phyloP scores from a whole-genome alignment of 2,888 invertebrate genomes.

The Athalia rosae region DNA sequence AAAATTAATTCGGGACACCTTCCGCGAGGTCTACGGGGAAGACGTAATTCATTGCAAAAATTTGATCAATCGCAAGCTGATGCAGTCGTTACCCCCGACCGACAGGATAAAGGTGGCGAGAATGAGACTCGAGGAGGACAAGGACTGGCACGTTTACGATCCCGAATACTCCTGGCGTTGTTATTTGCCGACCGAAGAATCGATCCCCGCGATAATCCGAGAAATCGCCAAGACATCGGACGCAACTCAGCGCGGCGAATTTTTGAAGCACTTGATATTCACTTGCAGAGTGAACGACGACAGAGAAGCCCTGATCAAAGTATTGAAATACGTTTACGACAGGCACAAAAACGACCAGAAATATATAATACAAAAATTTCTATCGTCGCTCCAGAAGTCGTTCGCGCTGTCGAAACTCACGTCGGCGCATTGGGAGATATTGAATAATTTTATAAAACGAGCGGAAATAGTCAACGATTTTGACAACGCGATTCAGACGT shows the following conservation, averaged over 20 bases:
- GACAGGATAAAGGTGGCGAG: conserved; percentile 60
- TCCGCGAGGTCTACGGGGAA: conserved; percentile 54
- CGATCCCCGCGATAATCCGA: conserved; percentile 56
- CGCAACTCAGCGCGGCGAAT: conserved; percentile 47
- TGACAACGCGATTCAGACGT: background rate
- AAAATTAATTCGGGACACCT: conserved; percentile 54
- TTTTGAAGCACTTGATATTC: conserved; percentile 61
- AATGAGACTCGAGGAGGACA: conserved; percentile 54
- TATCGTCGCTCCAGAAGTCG: conserved; percentile 48
- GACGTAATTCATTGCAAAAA: conserved; percentile 53
- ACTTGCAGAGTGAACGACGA: conserved; percentile 67
- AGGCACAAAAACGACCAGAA: conserved; percentile 67
- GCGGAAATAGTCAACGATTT: conserved; percentile 51
- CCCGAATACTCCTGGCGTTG: conserved; percentile 57
- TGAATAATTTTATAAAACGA: conserved; percentile 59
- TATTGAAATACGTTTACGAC: conserved; percentile 59
- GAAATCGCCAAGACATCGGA: conserved; percentile 55
- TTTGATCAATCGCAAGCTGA: conserved; percentile 51
- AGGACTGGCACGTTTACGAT: conserved; percentile 13
- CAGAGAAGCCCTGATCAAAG: conserved; percentile 57
- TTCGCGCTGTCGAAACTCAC: conserved; percentile 58
- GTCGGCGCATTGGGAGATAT: conserved; percentile 59
- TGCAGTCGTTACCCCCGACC: conserved; percentile 57
- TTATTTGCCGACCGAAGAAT: conserved; percentile 59
- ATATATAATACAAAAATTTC: conserved; percentile 50